Evolutionary conservation across 2,113 vertebrate species (phyloP), one percentile per base, ranked within the genome.

Genomic region (Pampusana beccarii): DNA sequence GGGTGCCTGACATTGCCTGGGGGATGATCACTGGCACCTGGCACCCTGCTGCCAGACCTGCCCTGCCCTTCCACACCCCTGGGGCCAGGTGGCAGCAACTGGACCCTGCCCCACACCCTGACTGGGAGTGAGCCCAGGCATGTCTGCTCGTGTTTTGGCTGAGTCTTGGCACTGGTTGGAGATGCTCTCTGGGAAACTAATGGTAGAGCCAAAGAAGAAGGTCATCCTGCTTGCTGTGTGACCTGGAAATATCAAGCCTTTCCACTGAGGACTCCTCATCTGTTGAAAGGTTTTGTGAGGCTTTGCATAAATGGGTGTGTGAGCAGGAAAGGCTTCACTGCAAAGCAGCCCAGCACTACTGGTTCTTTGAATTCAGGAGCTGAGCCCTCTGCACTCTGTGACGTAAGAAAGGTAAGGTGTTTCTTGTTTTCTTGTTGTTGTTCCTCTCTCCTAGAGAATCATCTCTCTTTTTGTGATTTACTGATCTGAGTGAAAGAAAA

Each of bases 1-100:
- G 34, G 40, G 42, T 3, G 4, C 21, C 10, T 2, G 8, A 65
- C 2, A 2, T 4, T 53, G 36, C n/a, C 20, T 6, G 5, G 6
- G 13, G 7, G 19, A 13, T 23, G 31, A 31, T 7, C 74, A 29
- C 57, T 9, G 48, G 33, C 26, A 42, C 60, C 25, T 36, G 53
- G 46, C 21, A 80, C 19, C 6, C 38, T 31, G 18, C 40, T 70
- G 16, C 50, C 58, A 65, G 31, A 33, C 16, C 46, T 48, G 25
- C 16, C 44, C 46, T 70, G 62, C 51, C 44, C 36, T 34, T 40
- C 50, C 46, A 50, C 25, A 24, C 16, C 34, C 17, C 16, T 3
- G 5, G 19, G 48, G 15, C 28, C 72, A 79, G 53, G 23, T 34
- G 44, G 13, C 34, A 82, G 38, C 53, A 38, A 15, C 13, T 25